These are phyloP conservation scores for Neotragus moschatus DNA, from an alignment of 2,113 vertebrate species.

Conservation along the genomic window DNA sequence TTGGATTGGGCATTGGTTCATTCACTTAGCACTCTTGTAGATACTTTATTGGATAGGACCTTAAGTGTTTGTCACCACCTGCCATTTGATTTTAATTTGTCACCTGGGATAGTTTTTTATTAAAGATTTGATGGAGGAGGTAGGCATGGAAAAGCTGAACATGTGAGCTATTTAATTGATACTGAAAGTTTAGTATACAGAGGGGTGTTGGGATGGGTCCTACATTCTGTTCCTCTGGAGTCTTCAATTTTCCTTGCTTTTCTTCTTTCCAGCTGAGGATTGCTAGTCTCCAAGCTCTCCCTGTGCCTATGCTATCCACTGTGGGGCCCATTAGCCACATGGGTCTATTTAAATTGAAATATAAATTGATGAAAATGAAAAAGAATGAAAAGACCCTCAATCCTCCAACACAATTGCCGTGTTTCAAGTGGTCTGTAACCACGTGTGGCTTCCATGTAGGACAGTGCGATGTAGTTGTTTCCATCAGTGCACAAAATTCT, in stretches of 20 bases:
- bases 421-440: background rate
- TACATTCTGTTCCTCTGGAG: background rate
- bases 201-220: background rate
- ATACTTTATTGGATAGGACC: background rate
- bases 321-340: background rate
- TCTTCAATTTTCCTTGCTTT: background rate
- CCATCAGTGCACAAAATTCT: background rate
- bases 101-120: background rate
- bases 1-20: background rate
- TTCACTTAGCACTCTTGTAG: fast-evolving
- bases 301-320: background rate
- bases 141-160: background rate
- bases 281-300: background rate
- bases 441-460: background rate
- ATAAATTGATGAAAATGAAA: background rate
- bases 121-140: background rate
- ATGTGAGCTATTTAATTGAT: background rate
- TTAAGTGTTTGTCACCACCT: constrained; percentile 20
- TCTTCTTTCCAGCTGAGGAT: background rate
- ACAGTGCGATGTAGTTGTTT: background rate
- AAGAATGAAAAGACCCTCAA: background rate
- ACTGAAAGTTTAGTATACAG: too few species aligned
- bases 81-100: background rate
- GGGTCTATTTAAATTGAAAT: background rate
- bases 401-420: background rate